Evolutionary conservation across 2,888 invertebrate species (phyloP), one percentile per base, ranked within the genome.

Genomic region (Stenichneumon culpator): DNA sequence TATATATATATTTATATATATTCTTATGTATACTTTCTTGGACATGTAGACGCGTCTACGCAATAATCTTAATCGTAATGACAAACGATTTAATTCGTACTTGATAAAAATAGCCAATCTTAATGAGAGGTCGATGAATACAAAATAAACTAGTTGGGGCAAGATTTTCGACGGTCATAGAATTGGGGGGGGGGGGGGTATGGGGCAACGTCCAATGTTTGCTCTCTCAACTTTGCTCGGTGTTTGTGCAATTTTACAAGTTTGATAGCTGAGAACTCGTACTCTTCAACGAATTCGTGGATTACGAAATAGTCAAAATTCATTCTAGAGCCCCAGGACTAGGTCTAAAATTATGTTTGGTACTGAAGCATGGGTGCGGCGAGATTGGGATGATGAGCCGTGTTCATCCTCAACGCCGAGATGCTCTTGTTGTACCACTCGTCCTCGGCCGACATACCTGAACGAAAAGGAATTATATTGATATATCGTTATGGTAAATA

Each of bases 361-460:
- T 99, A 99, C 94, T 99, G 99, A 89, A 99, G 95, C 98, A 99
- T 99, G 82, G 99, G 98, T 90, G 99, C 98, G 82, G 98, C 97
- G 92, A 99, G 96, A 95, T 99, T 98, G 89, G 98, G 98, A 95
- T 98, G 98, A 94, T 98, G 98, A 77, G 98, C 97, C 92, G 97
- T 97, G 95, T 99, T 99, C 99, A 99, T 99, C 94, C 99, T 96
- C 91, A 99, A 96, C 79, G 99, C 99, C 84, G 99, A 99, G 92
- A 99, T 96, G 92, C 98, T 98, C 95, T 99, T 99, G 95, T 99
- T 99, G 96, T 99, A 99, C 99, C 99, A 99, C 95, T 99, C 99
- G 94, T 98, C 99, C 94, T 98, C 98, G 69, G 98, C 97, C 89
- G 97, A 97, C 97, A 98, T 98, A 90, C 98, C 98, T 98, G 95